Conservation (phyloP, 2,113 vertebrate species). For the Mus musculus region DNA sequence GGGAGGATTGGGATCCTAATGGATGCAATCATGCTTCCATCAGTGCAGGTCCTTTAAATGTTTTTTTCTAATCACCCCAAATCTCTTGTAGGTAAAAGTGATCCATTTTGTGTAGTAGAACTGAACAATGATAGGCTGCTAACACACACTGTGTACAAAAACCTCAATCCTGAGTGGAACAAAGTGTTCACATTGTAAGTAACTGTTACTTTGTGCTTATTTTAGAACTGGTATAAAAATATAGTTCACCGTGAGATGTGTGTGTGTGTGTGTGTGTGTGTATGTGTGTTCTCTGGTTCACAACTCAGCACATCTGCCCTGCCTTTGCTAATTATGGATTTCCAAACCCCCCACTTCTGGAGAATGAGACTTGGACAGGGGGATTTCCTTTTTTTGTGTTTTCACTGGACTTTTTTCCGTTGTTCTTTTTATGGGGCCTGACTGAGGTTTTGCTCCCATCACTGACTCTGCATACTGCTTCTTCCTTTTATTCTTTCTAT, state of each 20-base stretch:
- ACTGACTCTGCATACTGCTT: constrained; percentile 64
- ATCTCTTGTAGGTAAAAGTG: constrained; percentile 94
- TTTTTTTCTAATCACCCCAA: constrained; percentile 47
- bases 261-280: neutral
- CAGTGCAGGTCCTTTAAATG: constrained; percentile 39
- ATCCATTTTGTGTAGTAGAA: constrained; percentile 98
- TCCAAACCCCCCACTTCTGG: neutral
- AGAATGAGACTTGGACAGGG: constrained; percentile 14
- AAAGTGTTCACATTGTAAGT: constrained; percentile 99
- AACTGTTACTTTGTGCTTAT: neutral
- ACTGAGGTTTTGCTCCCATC: constrained; percentile 54
- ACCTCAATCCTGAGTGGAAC: constrained; percentile 98
- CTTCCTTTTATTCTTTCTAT: constrained; percentile 70
- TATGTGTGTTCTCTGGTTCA: neutral
- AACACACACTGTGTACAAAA: constrained; percentile 98
- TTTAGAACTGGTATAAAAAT: neutral
- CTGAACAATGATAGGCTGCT: constrained; percentile 97
- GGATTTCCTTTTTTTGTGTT: constrained; percentile 29
- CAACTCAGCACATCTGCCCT: neutral
- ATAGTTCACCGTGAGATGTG: neutral
- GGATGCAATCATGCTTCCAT: neutral
- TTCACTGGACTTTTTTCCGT: constrained; percentile 39
- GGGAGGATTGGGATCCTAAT: neutral
- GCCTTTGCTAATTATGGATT: constrained; percentile 20
- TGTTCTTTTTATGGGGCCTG: constrained; percentile 59